Base-by-base conservation (phyloP, 2,797 vertebrate genomes). In the Nyctalus aviator region DNA sequence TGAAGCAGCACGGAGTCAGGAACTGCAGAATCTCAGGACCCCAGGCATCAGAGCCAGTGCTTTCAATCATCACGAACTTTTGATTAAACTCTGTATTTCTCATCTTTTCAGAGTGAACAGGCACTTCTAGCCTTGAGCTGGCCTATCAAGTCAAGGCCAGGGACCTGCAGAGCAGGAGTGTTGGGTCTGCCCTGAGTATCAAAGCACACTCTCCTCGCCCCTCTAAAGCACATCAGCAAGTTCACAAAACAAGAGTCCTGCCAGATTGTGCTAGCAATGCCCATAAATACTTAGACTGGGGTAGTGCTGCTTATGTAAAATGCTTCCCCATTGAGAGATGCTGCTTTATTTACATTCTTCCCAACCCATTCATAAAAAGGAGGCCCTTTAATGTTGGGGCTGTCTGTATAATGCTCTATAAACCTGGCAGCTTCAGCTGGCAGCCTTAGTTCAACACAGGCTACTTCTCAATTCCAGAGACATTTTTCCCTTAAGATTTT, bases 301-400 rank as follows among this genome's bases (percentile, higher is more conserved):
- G 96, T 96, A 96, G 95, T 81, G 57, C 55, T 93, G 93, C 94
- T 96, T 95, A 95, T 96, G 95, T 96, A 96, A 97, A 97, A 97
- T 87, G 95, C 94, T 96, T 97, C 94, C 95, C 97, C 97, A 96
- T 97, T 96, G 95, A 97, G 95, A 96, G 97, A 97, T 95, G 93
- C 92, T 96, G 97, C 96, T 95, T 97, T 97, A 96, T 97, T 97
- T 97, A 97, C 97, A 97, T 96, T 97, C 96, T 96, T 96, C 94
- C 84, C 92, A 94, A 91, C 96, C 93, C 97, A 96, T 97, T 97
- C 97, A 97, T 96, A 97, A 97, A 97, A 96, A 97, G 84, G 88
- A 97, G 96, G 92, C 85, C 94, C 83, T 96, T 96, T 95, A 97
- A 95, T 93, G 96, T 96, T 21, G 62, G 84, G 93, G 79, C 94